Evolutionary conservation across 2,888 invertebrate genomes (phyloP).

Genomic region (Neocrepidodera transversa): DNA sequence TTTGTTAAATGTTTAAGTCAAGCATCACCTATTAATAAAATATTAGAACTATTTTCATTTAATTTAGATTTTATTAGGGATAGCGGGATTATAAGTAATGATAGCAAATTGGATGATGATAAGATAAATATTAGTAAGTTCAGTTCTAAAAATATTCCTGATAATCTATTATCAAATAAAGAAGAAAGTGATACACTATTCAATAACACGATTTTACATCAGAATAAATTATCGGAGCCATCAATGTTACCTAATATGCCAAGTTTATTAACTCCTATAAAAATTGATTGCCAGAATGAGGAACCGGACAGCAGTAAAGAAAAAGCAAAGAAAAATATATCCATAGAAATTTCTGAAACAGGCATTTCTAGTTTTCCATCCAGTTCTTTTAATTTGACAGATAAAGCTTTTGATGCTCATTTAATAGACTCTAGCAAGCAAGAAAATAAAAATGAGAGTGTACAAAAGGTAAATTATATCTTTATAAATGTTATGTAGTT

Average conservation of each 20-base stretch:
- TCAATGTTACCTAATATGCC: conserved; percentile 57
- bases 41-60: conserved; percentile 24
- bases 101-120: too few relatives aligned
- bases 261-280: conserved; percentile 48
- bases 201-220: too few relatives aligned
- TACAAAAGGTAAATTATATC: neutral
- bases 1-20: conserved; percentile 33
- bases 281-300: conserved; percentile 33
- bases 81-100: neutral
- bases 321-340: conserved; percentile 11
- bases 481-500: too few relatives aligned
- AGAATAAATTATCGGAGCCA: neutral
- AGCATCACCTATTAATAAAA: conserved; percentile 25
- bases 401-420: conserved; percentile 39
- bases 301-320: conserved; percentile 1
- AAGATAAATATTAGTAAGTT: too few relatives aligned
- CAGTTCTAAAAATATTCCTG: too few relatives aligned
- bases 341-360: conserved; percentile 39
- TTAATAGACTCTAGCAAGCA: conserved; percentile 1
- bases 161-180: too few relatives aligned
- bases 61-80: neutral
- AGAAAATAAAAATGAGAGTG: conserved; percentile 7
- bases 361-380: conserved; percentile 40
- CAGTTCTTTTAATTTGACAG: conserved; percentile 18
- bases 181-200: too few relatives aligned